Base-by-base conservation (phyloP, 2,888 invertebrate species). In the Plusia festucae region DNA sequence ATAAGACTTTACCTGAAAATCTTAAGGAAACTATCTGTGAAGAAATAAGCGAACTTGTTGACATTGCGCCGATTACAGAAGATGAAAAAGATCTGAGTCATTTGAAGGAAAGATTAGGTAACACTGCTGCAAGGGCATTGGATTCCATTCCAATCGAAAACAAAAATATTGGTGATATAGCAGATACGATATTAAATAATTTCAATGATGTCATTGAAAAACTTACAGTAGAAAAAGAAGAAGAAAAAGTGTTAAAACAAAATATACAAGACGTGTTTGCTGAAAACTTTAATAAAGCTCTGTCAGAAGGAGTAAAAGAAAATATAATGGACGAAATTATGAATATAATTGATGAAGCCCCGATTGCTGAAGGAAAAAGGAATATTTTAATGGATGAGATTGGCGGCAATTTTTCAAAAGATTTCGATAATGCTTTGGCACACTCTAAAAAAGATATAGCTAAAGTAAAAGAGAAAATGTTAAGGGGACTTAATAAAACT, bases 361-460 rank as follows among this genome's bases (percentile, higher is more conserved):
- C 60, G 4, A 61, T 79, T 20, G 11, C 80, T 34, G 22, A 32
- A 49, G 51, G 61, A 8, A 60, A 61, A 51, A 73, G 67, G 7
- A 20, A 22, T 16, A 3, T 5, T 13, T 20, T 77, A 4, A 60
- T 54, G 34, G 53, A 57, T 2, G 27, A 20, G 0, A 5, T 77
- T 13, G 22, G 27, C 15, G 55, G 60, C 16, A 55, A 76, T 16
- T 30, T 85, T 20, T 55, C 70, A n/a, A 71, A 77, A 40, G 65
- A 71, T 55, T 51, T 79, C 34, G 63, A 68, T 15, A 52, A 67
- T 2, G 53, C 60, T 30, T 34, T 59, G 15, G 11, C 46, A 32
- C 27, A 34, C 32, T 44, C 65, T 13, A 61, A 13, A 0, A 34
- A 57, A 16, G 61, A 70, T 46, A 57, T 73, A 13, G 20, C 40